These are phyloP conservation scores for Campylomormyrus tamandua DNA, from an alignment of 2,113 vertebrate genomes.

Conservation along the genomic window DNA sequence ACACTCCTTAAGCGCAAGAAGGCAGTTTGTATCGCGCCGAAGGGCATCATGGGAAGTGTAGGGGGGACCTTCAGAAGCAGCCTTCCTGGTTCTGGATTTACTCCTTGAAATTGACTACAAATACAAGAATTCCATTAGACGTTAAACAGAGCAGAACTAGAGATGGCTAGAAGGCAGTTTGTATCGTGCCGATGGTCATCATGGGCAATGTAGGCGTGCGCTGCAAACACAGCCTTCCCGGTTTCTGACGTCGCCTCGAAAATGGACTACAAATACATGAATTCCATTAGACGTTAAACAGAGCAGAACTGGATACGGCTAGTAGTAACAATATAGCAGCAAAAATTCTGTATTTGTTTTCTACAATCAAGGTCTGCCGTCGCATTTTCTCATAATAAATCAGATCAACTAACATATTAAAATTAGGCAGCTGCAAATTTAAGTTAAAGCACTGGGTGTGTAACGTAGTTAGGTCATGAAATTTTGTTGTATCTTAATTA, in stretches of 20 bases:
- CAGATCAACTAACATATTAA: not conserved
- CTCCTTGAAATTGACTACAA: slow-evolving; percentile 47
- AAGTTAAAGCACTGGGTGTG: not conserved
- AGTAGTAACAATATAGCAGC: slow-evolving; percentile 52
- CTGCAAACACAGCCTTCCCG: too few species aligned
- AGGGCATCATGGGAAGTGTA: slow-evolving; percentile 56
- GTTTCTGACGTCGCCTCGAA: not conserved
- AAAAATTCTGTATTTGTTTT: slow-evolving; percentile 51
- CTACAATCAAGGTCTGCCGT: not conserved
- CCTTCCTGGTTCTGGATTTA: not conserved
- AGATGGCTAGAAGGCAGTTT: slow-evolving; percentile 41
- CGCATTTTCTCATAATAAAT: not conserved
- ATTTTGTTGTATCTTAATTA: not conserved
- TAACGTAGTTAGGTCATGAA: not conserved
- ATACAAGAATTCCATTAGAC: slow-evolving; percentile 43
- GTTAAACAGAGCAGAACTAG: slow-evolving; percentile 36
- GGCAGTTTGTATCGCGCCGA: slow-evolving; percentile 48
- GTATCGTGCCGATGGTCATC: not conserved
- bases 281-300: slow-evolving; percentile 38
- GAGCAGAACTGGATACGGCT: slow-evolving; percentile 42
- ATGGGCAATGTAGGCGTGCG: slow-evolving; percentile 58
- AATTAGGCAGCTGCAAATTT: not conserved
- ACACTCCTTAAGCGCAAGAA: slow-evolving; percentile 69
- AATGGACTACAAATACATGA: slow-evolving; percentile 55
- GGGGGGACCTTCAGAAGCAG: slow-evolving; percentile 24